These are phyloP conservation scores for Chesias legatella DNA, from an alignment of 2,888 invertebrate species.

Conservation along the genomic window DNA sequence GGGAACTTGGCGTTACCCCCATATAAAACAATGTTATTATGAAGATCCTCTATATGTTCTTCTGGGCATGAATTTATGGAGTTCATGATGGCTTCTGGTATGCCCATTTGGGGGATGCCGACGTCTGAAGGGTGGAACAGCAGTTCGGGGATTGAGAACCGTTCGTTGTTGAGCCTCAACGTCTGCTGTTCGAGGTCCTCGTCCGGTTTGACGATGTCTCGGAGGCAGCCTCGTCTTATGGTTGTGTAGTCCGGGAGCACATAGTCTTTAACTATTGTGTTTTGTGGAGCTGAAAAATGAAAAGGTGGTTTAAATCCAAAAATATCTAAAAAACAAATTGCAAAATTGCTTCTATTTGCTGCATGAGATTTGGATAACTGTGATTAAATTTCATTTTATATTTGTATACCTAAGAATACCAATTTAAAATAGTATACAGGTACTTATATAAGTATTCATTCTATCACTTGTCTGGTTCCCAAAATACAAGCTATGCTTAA, in stretches of 20 bases:
- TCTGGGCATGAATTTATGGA: constrained; percentile 87
- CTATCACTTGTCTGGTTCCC: too few species aligned
- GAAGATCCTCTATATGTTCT: constrained; percentile 87
- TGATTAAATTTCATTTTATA: too few species aligned
- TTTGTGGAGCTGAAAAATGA: constrained; percentile 70
- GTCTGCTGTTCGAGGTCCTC: constrained; percentile 85
- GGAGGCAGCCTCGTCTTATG: constrained; percentile 87
- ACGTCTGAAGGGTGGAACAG: constrained; percentile 97
- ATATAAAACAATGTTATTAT: constrained; percentile 90
- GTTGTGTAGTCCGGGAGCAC: constrained; percentile 97
- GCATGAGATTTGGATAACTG: too few species aligned
- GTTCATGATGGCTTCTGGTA: constrained; percentile 92
- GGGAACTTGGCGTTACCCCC: constrained; percentile 91
- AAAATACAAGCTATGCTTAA: too few species aligned
- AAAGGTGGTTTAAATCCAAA: neutral
- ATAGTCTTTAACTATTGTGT: constrained; percentile 92
- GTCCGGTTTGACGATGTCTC: constrained; percentile 58
- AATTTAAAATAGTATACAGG: too few species aligned
- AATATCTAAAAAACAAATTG: too few species aligned
- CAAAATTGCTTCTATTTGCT: too few species aligned
- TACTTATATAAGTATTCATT: too few species aligned
- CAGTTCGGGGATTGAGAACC: constrained; percentile 96
- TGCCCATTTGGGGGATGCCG: constrained; percentile 94
- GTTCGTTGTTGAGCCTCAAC: constrained; percentile 93
- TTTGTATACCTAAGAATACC: too few species aligned